phyloP scores from a whole-genome alignment of 2,888 invertebrate species.

The Vandiemenella viatica region DNA sequence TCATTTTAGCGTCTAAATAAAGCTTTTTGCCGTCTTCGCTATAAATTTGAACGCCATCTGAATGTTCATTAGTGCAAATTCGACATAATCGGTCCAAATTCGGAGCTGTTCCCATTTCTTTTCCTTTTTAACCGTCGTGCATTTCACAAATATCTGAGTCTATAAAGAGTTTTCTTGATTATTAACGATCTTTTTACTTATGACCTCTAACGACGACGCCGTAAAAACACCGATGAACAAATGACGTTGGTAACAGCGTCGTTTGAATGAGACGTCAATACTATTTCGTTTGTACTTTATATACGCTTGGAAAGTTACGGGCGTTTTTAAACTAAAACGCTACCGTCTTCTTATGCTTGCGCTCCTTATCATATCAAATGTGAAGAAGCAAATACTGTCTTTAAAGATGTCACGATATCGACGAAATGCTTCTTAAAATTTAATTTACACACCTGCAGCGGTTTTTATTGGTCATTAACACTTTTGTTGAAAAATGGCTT shows the following conservation, averaged over 20 bases:
- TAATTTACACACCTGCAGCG: no score
- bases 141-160: conserved; percentile 10
- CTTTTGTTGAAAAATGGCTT: no score
- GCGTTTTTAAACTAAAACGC: no score
- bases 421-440: no score
- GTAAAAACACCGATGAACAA: conserved; percentile 19
- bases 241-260: conserved; percentile 15
- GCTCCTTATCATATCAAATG: no score
- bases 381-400: no score
- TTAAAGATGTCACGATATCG: no score
- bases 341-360: no score
- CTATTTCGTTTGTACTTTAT: conserved; percentile 11
- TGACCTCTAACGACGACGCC: conserved; percentile 18
- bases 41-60: conserved; percentile 43
- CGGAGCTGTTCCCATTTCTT: conserved; percentile 15
- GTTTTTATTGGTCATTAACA: no score
- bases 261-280: conserved; percentile 12
- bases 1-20: conserved; percentile 48
- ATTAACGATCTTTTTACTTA: conserved; percentile 20
- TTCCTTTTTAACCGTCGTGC: conserved; percentile 9
- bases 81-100: conserved; percentile 40
- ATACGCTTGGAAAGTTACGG: conserved; percentile 12
- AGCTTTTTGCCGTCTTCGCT: conserved; percentile 48
- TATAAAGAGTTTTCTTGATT: conserved; percentile 17
- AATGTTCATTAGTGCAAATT: conserved; percentile 45